Conservation (phyloP, 2,113 vertebrate genomes). For the Caranx ignobilis region DNA sequence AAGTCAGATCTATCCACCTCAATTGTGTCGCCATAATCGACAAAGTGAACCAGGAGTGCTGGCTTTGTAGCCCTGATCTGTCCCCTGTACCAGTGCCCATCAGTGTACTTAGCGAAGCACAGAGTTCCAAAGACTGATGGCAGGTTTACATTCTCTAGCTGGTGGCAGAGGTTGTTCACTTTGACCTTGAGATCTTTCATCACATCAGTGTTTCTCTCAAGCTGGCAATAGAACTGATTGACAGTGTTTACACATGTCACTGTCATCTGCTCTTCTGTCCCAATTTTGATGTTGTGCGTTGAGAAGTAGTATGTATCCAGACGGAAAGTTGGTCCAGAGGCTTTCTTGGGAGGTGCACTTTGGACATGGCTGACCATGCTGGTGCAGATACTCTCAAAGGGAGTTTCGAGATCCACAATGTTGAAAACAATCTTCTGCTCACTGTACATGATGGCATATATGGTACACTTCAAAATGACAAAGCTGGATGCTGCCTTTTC, state of each 20-base stretch:
- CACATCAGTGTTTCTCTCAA: conserved; percentile 83
- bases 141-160: conserved; percentile 66
- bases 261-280: conserved; percentile 88
- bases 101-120: conserved; percentile 92
- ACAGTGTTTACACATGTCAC: conserved; percentile 87
- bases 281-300: conserved; percentile 89
- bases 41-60: conserved; percentile 87
- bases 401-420: conserved; percentile 92
- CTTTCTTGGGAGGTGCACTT: conserved; percentile 71
- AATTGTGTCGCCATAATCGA: conserved; percentile 93
- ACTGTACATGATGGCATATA: conserved; percentile 90
- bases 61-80: conserved; percentile 82
- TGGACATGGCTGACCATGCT: conserved; percentile 84
- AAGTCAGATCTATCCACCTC: conserved; percentile 82
- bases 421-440: conserved; percentile 85
- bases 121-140: conserved; percentile 77
- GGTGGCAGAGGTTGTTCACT: conserved; percentile 80
- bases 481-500: conserved; percentile 69
- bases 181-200: conserved; percentile 82
- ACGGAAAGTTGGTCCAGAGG: conserved; percentile 77
- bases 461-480: conserved; percentile 88
- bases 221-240: conserved; percentile 90
- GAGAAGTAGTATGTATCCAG: conserved; percentile 92
- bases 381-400: conserved; percentile 89
- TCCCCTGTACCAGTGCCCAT: conserved; percentile 92